A percentile compares a stretch with the other conserved stretches of the same genome.
Evolutionary conservation across 2,113 vertebrate genomes (phyloP).

Genomic region (Acrocephalus kingi): DNA sequence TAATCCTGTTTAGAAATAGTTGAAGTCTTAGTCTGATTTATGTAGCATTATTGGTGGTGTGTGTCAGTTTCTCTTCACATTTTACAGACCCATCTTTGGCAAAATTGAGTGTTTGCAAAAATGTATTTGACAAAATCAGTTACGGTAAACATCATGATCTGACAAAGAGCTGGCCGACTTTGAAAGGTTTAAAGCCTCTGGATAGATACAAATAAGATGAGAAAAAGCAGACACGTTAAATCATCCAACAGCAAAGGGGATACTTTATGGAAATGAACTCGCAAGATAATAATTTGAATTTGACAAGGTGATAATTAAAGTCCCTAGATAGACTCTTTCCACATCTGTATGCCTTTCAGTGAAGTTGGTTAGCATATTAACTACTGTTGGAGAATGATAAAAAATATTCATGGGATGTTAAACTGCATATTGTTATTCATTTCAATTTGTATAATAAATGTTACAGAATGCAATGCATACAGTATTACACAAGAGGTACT

Average conservation of each 20-base stretch:
- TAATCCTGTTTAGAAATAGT: constrained; percentile 48
- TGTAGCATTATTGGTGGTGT: constrained; percentile 9
- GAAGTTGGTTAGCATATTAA: constrained; percentile 81
- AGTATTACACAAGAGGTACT: constrained; percentile 68
- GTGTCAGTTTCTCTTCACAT: neutral
- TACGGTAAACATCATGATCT: constrained; percentile 64
- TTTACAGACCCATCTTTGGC: constrained; percentile 25
- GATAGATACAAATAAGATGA: constrained; percentile 76
- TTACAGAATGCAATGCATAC: constrained; percentile 73
- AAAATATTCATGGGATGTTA: constrained; percentile 78
- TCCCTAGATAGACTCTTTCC: constrained; percentile 80
- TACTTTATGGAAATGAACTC: constrained; percentile 84
- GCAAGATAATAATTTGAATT: constrained; percentile 83
- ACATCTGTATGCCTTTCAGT: constrained; percentile 79
- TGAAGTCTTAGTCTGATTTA: constrained; percentile 59
- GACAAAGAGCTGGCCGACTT: constrained; percentile 54
- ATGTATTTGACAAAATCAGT: constrained; percentile 67
- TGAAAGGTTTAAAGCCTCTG: constrained; percentile 62
- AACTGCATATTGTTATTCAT: constrained; percentile 78
- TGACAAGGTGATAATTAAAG: constrained; percentile 95
- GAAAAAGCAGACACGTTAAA: constrained; percentile 76
- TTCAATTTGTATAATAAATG: constrained; percentile 80
- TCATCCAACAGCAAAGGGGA: constrained; percentile 71
- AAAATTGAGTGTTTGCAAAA: constrained; percentile 62
- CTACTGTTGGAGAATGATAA: constrained; percentile 69